Evolutionary conservation across 2,797 vertebrate species (phyloP).

Genomic region (Falco rusticolus): DNA sequence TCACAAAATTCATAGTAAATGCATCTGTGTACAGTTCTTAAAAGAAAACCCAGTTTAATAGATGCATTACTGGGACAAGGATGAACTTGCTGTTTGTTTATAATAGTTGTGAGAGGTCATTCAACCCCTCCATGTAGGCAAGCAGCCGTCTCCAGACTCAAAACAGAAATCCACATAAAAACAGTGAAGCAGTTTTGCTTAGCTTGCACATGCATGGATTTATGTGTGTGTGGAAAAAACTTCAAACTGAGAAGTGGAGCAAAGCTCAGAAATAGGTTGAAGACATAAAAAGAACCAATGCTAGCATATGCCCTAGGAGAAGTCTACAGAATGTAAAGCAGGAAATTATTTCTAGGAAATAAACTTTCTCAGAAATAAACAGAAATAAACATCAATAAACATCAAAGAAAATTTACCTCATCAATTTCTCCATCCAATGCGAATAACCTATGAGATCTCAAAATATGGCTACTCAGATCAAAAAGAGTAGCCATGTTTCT

Average conservation of each 20-base stretch:
- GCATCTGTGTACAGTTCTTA: neutral
- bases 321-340: neutral
- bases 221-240: neutral
- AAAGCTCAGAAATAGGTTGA: neutral
- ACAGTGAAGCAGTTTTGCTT: neutral
- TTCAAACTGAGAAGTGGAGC: neutral
- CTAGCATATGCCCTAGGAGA: neutral
- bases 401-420: constrained; percentile 4
- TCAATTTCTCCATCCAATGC: neutral
- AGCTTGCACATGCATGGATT: neutral
- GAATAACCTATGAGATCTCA: constrained; percentile 21
- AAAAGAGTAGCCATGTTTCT: constrained; percentile 32
- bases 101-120: neutral
- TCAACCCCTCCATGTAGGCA: neutral
- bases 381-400: neutral
- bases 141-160: neutral
- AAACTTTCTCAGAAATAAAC: constrained; percentile 19
- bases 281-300: neutral
- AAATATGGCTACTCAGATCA: constrained; percentile 15
- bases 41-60: neutral
- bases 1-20: neutral
- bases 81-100: neutral
- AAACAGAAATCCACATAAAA: neutral
- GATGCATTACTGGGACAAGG: neutral
- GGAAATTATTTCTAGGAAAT: neutral